A percentile compares a stretch with the other conserved stretches of the same genome.
Conservation (phyloP, 2,797 vertebrate species). For the Spea hammondii region DNA sequence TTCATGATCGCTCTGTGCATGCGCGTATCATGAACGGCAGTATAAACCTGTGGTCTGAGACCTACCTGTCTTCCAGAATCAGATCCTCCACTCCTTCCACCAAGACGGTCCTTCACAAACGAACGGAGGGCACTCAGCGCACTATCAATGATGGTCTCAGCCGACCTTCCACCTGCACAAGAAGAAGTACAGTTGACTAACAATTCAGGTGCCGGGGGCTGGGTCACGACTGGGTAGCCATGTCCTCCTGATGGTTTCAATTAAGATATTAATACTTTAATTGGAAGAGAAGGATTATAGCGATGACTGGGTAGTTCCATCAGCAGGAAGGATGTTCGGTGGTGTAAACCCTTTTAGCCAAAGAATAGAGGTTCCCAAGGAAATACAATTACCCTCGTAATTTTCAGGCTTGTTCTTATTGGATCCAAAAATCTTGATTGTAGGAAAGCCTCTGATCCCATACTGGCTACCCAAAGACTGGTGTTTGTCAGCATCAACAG, state of each 20-base stretch:
- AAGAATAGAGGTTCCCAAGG: no score
- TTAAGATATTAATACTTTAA: no score
- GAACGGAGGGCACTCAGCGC: slow-evolving; percentile 77
- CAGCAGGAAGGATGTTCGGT: no score
- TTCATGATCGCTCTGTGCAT: no score
- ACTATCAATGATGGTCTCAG: slow-evolving; percentile 85
- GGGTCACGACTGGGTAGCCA: no score
- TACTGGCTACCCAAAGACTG: slow-evolving; percentile 88
- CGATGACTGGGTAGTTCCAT: no score
- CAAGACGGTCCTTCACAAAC: slow-evolving; percentile 85
- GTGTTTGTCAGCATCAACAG: slow-evolving; percentile 91
- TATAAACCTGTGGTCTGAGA: not conserved
- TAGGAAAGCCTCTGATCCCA: slow-evolving; percentile 88
- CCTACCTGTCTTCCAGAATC: slow-evolving; percentile 77
- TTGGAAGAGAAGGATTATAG: no score
- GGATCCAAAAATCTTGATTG: slow-evolving; percentile 93
- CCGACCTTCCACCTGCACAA: slow-evolving; percentile 80
- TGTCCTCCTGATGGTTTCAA: no score
- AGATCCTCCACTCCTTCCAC: slow-evolving; percentile 77
- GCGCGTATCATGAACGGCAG: not conserved
- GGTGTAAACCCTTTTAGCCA: no score
- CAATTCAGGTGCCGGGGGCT: no score
- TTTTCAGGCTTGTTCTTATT: slow-evolving; percentile 95
- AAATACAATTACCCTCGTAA: slow-evolving; percentile 81
- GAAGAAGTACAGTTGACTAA: no score